Conservation (phyloP, 2,797 vertebrate species). For the Cyclopterus lumpus region DNA sequence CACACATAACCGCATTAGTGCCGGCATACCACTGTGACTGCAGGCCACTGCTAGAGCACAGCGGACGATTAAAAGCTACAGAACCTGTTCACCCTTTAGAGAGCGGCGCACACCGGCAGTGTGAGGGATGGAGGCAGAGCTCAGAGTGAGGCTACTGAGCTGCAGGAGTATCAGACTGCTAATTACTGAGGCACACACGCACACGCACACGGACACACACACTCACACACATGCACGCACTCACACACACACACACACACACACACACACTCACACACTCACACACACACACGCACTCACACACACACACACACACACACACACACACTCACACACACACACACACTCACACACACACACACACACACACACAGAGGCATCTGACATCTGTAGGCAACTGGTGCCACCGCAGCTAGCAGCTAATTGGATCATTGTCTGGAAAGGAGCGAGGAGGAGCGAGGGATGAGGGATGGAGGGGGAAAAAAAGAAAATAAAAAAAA, state of each 20-base stretch:
- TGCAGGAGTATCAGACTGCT: constrained; percentile 77
- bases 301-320: constrained; percentile 19
- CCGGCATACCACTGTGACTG: neutral
- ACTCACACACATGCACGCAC: constrained; percentile 13
- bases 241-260: constrained; percentile 17
- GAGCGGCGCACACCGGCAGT: constrained; percentile 24
- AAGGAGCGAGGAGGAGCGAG: constrained; percentile 74
- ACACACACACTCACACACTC: constrained; percentile 28
- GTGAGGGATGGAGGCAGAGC: constrained; percentile 60
- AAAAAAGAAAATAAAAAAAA: neutral
- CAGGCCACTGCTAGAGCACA: constrained; percentile 6
- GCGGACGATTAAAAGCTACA: constrained; percentile 42
- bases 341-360: constrained; percentile 20
- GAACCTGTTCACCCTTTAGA: constrained; percentile 47
- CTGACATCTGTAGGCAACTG: constrained; percentile 79
- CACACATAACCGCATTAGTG: neutral
- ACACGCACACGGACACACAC: constrained; percentile 33
- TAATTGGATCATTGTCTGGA: constrained; percentile 84
- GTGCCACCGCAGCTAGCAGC: constrained; percentile 76
- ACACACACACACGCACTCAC: constrained; percentile 18
- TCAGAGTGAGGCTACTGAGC: constrained; percentile 70
- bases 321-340: constrained; percentile 23
- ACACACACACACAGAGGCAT: constrained; percentile 33
- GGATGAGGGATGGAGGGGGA: constrained; percentile 32
- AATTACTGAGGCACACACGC: constrained; percentile 73